These are phyloP conservation scores for Brachymystax lenok DNA, from an alignment of 2,797 vertebrate species.

Conservation along the genomic window DNA sequence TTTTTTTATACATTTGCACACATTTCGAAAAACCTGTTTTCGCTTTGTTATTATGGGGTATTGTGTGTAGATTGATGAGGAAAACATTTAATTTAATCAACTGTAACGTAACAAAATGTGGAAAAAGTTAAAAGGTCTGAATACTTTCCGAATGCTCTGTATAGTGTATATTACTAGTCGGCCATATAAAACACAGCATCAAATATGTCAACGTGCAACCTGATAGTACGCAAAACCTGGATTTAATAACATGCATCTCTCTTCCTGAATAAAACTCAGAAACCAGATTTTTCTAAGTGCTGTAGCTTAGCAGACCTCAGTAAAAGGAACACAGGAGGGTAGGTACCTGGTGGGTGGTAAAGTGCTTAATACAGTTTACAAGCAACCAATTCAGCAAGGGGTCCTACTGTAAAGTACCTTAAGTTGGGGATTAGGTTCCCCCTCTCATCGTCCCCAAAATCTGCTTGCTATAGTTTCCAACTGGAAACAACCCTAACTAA, in stretches of 20 bases:
- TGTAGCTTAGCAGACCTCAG: constrained; percentile 53
- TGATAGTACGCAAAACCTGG: constrained; percentile 10
- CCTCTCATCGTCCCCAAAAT: constrained; percentile 49
- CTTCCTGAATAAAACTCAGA: constrained; percentile 58
- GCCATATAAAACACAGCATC: background rate
- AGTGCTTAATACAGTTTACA: constrained; percentile 72
- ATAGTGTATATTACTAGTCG: background rate
- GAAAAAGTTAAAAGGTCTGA: too few relatives aligned
- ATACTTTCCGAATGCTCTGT: too few relatives aligned
- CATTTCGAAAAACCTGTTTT: too few relatives aligned
- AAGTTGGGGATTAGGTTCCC: constrained; percentile 46
- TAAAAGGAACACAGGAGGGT: constrained; percentile 53
- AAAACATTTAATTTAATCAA: too few relatives aligned
- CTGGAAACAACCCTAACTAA: constrained; percentile 48
- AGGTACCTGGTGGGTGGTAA: constrained; percentile 59
- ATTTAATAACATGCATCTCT: constrained; percentile 60
- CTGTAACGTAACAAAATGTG: too few relatives aligned
- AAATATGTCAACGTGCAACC: constrained; percentile 8
- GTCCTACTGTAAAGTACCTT: constrained; percentile 52
- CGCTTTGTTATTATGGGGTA: too few relatives aligned
- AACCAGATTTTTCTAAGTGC: constrained; percentile 44
- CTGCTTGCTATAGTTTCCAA: constrained; percentile 67
- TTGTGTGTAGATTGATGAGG: too few relatives aligned
- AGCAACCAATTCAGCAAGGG: constrained; percentile 60
- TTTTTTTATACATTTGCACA: too few relatives aligned